A percentile compares a stretch with the other conserved stretches of the same genome.
Evolutionary conservation across 1,140 invertebrate genomes (phyloP).

Genomic region (Nebria ingens): DNA sequence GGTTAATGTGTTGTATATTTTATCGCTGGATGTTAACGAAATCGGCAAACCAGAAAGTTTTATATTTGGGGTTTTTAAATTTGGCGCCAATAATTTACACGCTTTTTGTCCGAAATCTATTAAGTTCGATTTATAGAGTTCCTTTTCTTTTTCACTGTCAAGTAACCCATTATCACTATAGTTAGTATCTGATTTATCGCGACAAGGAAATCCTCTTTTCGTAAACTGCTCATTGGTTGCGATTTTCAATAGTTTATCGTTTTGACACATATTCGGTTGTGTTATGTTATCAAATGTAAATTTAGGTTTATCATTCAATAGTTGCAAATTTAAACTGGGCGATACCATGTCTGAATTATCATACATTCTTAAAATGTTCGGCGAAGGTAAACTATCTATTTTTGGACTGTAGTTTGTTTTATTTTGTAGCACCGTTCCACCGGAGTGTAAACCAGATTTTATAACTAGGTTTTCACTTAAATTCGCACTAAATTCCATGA

Average conservation of each 20-base stretch:
- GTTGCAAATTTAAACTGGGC: slow-evolving; percentile 17
- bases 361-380: slow-evolving; percentile 26
- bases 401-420: slow-evolving; percentile 20
- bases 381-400: slow-evolving; percentile 1
- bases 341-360: slow-evolving; percentile 17
- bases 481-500: slow-evolving; percentile 25
- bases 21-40: slow-evolving; percentile 7
- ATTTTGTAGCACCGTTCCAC: slow-evolving; percentile 55
- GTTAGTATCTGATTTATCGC: not conserved
- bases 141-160: not conserved
- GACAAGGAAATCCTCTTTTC: not conserved
- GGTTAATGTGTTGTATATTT: not conserved
- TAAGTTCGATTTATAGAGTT: slow-evolving; percentile 25
- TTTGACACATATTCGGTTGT: too few species aligned
- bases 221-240: not conserved
- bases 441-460: slow-evolving; percentile 60
- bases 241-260: not conserved
- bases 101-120: slow-evolving; percentile 33
- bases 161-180: not conserved
- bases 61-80: slow-evolving; percentile 30
- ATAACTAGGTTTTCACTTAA: slow-evolving; percentile 43
- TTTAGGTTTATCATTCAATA: slow-evolving; percentile 18
- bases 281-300: slow-evolving; percentile 18
- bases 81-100: slow-evolving; percentile 29
- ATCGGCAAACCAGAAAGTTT: slow-evolving; percentile 22